These are phyloP conservation scores for Macaria notata DNA, from an alignment of 2,888 invertebrate genomes.

Conservation along the genomic window DNA sequence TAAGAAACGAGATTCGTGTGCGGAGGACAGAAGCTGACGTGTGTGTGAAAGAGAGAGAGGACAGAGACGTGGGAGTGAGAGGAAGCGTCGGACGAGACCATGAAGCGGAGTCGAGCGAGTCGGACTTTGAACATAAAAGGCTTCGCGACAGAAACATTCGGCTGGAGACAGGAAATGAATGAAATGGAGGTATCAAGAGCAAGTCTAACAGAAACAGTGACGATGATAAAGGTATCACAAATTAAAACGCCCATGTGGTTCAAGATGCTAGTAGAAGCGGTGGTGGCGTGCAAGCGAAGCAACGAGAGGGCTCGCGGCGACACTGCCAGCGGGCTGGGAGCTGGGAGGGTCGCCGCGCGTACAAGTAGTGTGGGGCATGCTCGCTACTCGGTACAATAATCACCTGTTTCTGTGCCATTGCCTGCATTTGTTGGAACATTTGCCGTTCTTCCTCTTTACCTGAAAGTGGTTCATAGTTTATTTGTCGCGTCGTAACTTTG, in stretches of 20 bases:
- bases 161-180: constrained; percentile 73
- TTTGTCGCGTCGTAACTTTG: neutral
- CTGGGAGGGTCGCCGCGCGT: no score
- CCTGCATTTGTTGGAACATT: constrained; percentile 98
- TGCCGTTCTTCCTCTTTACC: constrained; percentile 97
- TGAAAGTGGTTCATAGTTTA: constrained; percentile 68
- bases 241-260: constrained; percentile 80
- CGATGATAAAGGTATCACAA: constrained; percentile 82
- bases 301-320: constrained; percentile 2
- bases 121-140: constrained; percentile 60
- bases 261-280: constrained; percentile 62
- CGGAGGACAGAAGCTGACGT: constrained; percentile 74
- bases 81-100: constrained; percentile 66
- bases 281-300: constrained; percentile 68
- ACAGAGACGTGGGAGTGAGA: constrained; percentile 66
- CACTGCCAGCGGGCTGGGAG: no score
- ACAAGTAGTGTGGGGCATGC: constrained; percentile 51
- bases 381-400: constrained; percentile 46
- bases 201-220: constrained; percentile 79
- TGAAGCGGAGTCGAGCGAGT: constrained; percentile 66
- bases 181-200: constrained; percentile 80
- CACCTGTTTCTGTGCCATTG: constrained; percentile 98
- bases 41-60: constrained; percentile 56
- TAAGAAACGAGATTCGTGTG: constrained; percentile 59
- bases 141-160: constrained; percentile 74